Conservation (phyloP, 2,888 invertebrate genomes). For the Acanthococcus lagerstroemiae region DNA sequence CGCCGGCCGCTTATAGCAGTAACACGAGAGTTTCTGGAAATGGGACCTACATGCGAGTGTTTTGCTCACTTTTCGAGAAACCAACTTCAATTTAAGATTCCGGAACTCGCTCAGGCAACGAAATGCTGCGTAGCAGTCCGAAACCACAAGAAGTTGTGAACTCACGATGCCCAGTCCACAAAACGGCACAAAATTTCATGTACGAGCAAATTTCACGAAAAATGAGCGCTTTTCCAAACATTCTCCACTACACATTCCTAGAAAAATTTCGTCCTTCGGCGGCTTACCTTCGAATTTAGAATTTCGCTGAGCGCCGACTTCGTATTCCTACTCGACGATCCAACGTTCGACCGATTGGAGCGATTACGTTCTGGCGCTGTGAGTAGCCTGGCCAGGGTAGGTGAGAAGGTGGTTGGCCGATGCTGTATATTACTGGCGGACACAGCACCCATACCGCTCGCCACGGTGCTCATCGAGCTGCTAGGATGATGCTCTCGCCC, state of each 20-base stretch:
- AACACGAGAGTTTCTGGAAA: too few relatives aligned
- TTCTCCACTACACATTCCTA: neutral
- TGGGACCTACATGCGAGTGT: too few relatives aligned
- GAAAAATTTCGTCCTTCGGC: neutral
- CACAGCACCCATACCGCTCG: neutral
- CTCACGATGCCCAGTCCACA: too few relatives aligned
- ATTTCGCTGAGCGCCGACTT: slow-evolving; percentile 28
- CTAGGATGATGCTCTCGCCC: slow-evolving; percentile 12
- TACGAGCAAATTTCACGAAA: too few relatives aligned
- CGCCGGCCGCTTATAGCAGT: too few relatives aligned
- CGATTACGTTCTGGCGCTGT: slow-evolving; percentile 50
- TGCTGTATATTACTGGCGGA: slow-evolving; percentile 25
- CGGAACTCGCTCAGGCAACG: too few relatives aligned
- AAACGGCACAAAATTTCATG: too few relatives aligned
- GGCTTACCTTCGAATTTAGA: slow-evolving; percentile 22
- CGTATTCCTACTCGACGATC: slow-evolving; percentile 6
- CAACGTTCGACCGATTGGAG: neutral
- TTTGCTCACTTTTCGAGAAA: too few relatives aligned
- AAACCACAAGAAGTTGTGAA: too few relatives aligned
- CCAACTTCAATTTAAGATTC: too few relatives aligned
- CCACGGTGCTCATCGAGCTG: slow-evolving; percentile 2
- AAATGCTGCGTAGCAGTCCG: too few relatives aligned
- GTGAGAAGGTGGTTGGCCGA: slow-evolving; percentile 59
- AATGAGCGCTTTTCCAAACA: too few relatives aligned
- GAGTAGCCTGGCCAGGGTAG: slow-evolving; percentile 67